Evolutionary conservation across 2,888 invertebrate species (phyloP).

Genomic region (Acleris literana): DNA sequence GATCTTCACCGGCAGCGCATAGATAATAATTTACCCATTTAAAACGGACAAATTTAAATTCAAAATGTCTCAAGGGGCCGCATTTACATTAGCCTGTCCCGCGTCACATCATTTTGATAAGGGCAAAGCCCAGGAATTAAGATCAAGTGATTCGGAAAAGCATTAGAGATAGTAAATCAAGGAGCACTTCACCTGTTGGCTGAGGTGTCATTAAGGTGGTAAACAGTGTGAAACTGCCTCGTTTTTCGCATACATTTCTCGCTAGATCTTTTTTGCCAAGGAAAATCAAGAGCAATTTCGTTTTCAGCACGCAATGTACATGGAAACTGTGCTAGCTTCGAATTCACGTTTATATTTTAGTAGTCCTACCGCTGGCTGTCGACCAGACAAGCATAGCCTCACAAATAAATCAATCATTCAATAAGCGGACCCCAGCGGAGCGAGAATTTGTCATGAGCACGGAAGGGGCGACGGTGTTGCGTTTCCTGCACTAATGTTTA

Average conservation of each 20-base stretch:
- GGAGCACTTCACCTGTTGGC: slow-evolving; percentile 72
- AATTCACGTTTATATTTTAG: slow-evolving; percentile 4
- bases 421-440: slow-evolving; percentile 58
- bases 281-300: background rate
- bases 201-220: slow-evolving; percentile 26
- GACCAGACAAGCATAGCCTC: slow-evolving; percentile 49
- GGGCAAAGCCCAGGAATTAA: slow-evolving; percentile 71
- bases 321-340: slow-evolving; percentile 2
- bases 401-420: slow-evolving; percentile 80
- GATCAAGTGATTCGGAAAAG: slow-evolving; percentile 67
- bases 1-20: slow-evolving; percentile 3
- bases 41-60: slow-evolving; percentile 22
- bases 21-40: slow-evolving; percentile 25
- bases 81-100: slow-evolving; percentile 46
- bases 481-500: slow-evolving; percentile 50
- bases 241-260: slow-evolving; percentile 17
- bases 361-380: slow-evolving; percentile 39
- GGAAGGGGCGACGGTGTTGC: slow-evolving; percentile 14
- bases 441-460: slow-evolving; percentile 69
- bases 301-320: slow-evolving; percentile 14
- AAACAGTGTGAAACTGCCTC: background rate
- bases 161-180: slow-evolving; percentile 79
- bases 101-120: slow-evolving; percentile 74
- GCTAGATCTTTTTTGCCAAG: background rate
- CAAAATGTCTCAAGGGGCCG: slow-evolving; percentile 58